Base-by-base conservation (phyloP, 1,140 invertebrate species). In the Eufriesea mexicana region DNA sequence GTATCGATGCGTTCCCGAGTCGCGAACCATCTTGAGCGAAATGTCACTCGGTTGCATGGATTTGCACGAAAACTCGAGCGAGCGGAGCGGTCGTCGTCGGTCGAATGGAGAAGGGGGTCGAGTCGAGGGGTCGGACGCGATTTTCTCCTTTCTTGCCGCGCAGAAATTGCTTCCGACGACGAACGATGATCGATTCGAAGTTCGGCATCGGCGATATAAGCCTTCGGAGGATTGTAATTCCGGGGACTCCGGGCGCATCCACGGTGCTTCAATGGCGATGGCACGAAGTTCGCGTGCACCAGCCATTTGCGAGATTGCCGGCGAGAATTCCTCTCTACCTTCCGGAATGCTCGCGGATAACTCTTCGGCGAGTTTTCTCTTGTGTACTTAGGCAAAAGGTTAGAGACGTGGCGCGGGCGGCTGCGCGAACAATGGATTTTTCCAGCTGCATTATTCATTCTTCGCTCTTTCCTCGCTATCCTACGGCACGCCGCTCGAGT, bases 391-490 rank as follows among this genome's bases (percentile, higher is more conserved):
- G 80, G 80, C 80, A 28, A 68, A 76, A 82, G 80, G 80, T 82
- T 82, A 76, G 80, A 45, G 80, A 68, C 23, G 54, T 47, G 55
- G 57, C 66, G 51, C 64, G 66, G 54, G 14, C 70, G 45, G 64
- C 59, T 79, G 72, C 73, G 62, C 73, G 80, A 82, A 82, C 80
- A 82, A 82, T 82, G 73, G 73, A 82, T 82, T 82, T 82, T 82
- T 82, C 80, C 80, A 82, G 72, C 74, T 77, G 80, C 80, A 68
- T 82, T 82, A 82, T 82, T 82, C 80, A 82, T 82, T 77, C 80
- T 47, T 45, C 59, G 59, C 59, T 59, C 64, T 16, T 68, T 16
- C 73, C 57, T 25, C 6, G 49, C 61, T 67, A 51, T 68, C 62
- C 64, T 68, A 57, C 66, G 45, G 42, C n/a, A 51, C n/a, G 45